phyloP scores from a whole-genome alignment of 2,113 vertebrate species.

The Nesoenas mayeri region DNA sequence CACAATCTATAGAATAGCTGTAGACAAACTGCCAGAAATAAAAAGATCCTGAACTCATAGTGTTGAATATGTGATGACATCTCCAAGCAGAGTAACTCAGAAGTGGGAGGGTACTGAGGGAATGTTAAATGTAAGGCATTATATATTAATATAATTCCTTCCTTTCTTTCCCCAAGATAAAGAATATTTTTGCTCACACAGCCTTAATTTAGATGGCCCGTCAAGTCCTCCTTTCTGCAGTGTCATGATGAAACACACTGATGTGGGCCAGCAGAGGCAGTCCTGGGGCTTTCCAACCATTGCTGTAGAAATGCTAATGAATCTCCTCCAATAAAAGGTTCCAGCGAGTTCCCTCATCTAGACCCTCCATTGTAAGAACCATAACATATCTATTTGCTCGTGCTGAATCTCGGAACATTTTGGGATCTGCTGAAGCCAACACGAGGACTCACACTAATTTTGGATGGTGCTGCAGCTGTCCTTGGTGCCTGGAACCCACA shows the following conservation, averaged over 20 bases:
- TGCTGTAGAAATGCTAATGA: background rate
- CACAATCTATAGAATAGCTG: background rate
- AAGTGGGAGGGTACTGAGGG: constrained; percentile 58
- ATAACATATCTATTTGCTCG: background rate
- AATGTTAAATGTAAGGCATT: constrained; percentile 51
- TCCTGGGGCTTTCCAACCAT: background rate
- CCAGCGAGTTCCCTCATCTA: background rate
- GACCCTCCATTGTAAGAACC: background rate
- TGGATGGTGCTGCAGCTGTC: background rate
- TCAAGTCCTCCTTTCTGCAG: constrained; percentile 20
- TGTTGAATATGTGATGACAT: constrained; percentile 23
- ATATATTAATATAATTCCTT: constrained; percentile 53
- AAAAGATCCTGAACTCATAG: background rate
- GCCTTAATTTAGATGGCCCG: background rate
- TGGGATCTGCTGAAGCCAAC: background rate
- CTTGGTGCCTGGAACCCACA: background rate
- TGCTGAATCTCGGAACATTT: background rate
- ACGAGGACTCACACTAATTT: background rate
- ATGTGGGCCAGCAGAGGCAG: constrained; percentile 9
- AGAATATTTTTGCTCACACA: background rate
- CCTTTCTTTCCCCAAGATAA: constrained; percentile 40
- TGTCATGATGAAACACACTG: constrained; percentile 32
- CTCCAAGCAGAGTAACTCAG: background rate
- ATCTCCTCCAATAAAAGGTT: background rate
- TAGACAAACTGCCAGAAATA: background rate